phyloP scores from a whole-genome alignment of 2,113 vertebrate genomes.

The Neopipo cinnamomea region DNA sequence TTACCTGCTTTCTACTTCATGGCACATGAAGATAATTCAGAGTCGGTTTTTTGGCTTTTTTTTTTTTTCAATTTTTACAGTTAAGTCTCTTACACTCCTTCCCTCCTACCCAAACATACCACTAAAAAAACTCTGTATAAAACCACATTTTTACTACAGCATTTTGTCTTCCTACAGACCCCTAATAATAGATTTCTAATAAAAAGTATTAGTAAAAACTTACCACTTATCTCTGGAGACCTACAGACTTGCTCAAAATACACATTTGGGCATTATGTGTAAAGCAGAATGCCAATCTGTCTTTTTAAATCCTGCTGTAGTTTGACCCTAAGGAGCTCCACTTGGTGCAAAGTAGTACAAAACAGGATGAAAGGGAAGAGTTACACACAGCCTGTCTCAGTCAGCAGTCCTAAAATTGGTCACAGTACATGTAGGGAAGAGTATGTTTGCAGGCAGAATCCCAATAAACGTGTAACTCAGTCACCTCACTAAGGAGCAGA shows the following conservation, averaged over 20 bases:
- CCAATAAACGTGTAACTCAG: fast-evolving
- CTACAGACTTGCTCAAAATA: constrained; percentile 35
- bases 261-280: constrained; percentile 6
- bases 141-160: constrained; percentile 9
- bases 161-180: neutral
- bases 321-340: constrained; percentile 19
- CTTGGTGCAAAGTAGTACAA: neutral
- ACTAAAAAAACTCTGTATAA: constrained; percentile 34
- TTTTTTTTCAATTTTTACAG: neutral
- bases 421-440: neutral
- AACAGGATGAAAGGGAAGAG: neutral
- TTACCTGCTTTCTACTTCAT: neutral
- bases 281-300: neutral
- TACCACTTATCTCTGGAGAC: constrained; percentile 31
- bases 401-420: constrained; percentile 3
- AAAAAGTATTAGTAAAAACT: constrained; percentile 35
- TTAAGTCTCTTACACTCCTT: neutral
- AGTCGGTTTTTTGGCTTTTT: neutral
- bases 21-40: neutral
- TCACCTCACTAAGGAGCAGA: neutral
- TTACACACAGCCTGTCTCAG: neutral
- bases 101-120: neutral
- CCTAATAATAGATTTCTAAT: constrained; percentile 35
- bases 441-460: neutral
- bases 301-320: constrained; percentile 39